A percentile compares a stretch with the other conserved stretches of the same genome.
Conservation (phyloP, 1,140 invertebrate species). For the Platyscapa corneri region DNA sequence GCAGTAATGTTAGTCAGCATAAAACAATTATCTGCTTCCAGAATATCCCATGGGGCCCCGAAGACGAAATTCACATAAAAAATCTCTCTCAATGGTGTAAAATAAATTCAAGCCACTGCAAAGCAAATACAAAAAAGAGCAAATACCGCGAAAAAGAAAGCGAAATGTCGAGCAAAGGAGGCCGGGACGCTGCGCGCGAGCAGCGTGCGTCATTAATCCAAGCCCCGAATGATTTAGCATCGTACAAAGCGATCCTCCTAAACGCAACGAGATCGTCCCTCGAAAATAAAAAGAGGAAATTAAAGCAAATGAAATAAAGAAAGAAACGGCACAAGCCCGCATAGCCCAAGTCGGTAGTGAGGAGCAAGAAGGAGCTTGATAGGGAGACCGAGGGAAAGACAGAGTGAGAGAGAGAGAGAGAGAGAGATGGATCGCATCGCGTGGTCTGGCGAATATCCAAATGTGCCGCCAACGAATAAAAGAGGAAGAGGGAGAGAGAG, state of each 20-base stretch:
- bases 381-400: slow-evolving; percentile 21
- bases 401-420: slow-evolving; percentile 16
- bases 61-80: background rate
- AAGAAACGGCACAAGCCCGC: slow-evolving; percentile 11
- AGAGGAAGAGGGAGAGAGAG: slow-evolving; percentile 27
- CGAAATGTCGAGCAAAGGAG: slow-evolving; percentile 15
- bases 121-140: background rate
- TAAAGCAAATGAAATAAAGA: slow-evolving; percentile 30
- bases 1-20: background rate
- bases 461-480: slow-evolving; percentile 26
- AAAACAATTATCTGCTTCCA: background rate
- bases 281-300: slow-evolving; percentile 19
- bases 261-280: slow-evolving; percentile 36
- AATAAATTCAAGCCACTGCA: background rate
- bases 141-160: slow-evolving; percentile 3
- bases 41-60: background rate
- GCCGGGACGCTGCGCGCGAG: slow-evolving; percentile 2
- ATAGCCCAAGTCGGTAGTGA: background rate
- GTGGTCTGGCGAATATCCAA: slow-evolving; percentile 43
- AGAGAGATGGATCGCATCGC: slow-evolving; percentile 31
- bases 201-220: slow-evolving; percentile 56
- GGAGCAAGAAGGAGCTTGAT: background rate
- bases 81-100: background rate
- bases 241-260: slow-evolving; percentile 55
- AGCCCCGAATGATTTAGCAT: slow-evolving; percentile 52